Base-by-base conservation (phyloP, 2,797 vertebrate species). In the Lemur catta region DNA sequence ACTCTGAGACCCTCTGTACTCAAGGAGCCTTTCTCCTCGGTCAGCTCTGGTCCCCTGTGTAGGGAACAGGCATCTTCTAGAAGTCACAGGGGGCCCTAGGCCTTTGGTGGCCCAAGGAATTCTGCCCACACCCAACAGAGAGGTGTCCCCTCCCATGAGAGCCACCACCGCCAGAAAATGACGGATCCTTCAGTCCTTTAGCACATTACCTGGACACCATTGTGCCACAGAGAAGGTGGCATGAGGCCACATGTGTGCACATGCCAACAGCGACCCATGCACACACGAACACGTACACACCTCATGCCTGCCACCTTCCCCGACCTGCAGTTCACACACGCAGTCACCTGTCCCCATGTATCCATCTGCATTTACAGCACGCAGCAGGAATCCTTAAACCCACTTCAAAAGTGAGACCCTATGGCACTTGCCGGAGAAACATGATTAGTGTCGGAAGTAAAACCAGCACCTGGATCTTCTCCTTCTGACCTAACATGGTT, bases 341-440 rank as follows among this genome's bases (percentile, higher is more conserved):
- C 0, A 6, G 2, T 4, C 57, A 33, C 7, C 12, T 6, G 50
- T 24, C 52, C 38, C 7, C 15, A 0, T 0, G 1, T 1, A 14
- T 10, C 80, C 38, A 2, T 24, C 41, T 7, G 57, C 26, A 4
- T 17, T 35, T 2, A 26, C 15, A 57, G 50, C 18, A 33, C 24
- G 12, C 0, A 43, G 28, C 24, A 6, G 22, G 79, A 48, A 46
- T 5, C 57, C 81, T 22, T 3, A 33, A 35, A 41, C 72, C 50
- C 38, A 10, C 30, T 79, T 43, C 4, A 1, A 33, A 43, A 2
- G 26, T 9, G 35, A 78, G 48, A 46, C 0, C 0, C 28, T 43
- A 1, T 4, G 33, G 12, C 11, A 28, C 30, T 57, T 14, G 52
- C 43, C 50, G 52, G 72, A 69, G 91, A 82, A 74, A 46, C 57